Evolutionary conservation across 1,140 invertebrate species (phyloP).

Genomic region (Hyles vespertilio): DNA sequence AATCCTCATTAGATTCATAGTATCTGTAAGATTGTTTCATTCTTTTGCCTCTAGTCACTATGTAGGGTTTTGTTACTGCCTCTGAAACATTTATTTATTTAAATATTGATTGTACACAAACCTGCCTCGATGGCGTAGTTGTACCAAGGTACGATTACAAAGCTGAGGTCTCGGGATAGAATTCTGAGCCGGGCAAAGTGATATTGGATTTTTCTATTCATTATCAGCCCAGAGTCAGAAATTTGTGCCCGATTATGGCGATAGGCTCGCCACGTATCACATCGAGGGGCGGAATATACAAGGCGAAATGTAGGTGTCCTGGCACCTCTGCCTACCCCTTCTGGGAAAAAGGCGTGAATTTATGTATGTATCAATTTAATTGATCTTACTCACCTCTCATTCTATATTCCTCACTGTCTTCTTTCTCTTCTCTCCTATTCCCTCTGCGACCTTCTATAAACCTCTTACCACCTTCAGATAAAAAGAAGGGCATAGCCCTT

Average conservation of each 20-base stretch:
- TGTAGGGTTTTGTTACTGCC: neutral
- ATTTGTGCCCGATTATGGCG: no score
- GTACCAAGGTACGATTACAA: no score
- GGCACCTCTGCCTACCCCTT: no score
- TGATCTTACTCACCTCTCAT: neutral
- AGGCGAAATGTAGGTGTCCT: no score
- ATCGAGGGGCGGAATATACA: no score
- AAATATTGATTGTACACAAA: neutral
- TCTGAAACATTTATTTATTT: neutral
- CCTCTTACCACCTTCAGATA: constrained; percentile 6
- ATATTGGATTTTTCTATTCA: neutral
- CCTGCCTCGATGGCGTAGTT: neutral
- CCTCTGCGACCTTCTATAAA: constrained; percentile 9
- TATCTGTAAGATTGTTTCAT: neutral
- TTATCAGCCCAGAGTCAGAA: no score
- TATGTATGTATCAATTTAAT: no score
- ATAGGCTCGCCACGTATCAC: no score
- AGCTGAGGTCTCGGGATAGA: no score
- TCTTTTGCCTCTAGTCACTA: neutral
- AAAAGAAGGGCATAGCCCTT: constrained; percentile 28
- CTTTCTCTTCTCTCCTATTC: constrained; percentile 10
- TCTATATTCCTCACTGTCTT: constrained; percentile 1
- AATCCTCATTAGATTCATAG: neutral
- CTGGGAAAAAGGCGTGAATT: no score
- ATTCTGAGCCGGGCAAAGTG: no score